phyloP scores from a whole-genome alignment of 2,888 invertebrate species.

The Drosophila mayaguana region DNA sequence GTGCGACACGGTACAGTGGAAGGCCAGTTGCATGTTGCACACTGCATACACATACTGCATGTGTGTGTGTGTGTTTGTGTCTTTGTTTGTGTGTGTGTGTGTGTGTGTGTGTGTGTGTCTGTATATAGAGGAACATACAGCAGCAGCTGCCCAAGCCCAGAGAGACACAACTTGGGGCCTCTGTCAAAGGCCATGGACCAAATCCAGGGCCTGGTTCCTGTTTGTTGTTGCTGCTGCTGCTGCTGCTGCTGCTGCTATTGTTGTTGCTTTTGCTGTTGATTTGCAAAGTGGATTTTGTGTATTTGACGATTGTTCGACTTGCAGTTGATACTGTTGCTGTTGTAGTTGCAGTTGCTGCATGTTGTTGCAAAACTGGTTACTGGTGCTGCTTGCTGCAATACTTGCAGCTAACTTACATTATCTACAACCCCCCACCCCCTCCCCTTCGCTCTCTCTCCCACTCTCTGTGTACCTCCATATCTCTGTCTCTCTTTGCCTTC shows the following conservation, averaged over 20 bases:
- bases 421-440: not conserved
- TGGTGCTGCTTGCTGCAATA: constrained; percentile 47
- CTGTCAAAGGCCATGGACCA: constrained; percentile 52
- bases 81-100: not conserved
- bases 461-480: too few species aligned
- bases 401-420: constrained; percentile 37
- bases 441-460: not conserved
- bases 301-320: constrained; percentile 78
- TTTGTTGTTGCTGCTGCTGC: constrained; percentile 14
- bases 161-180: constrained; percentile 32
- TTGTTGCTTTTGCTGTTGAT: constrained; percentile 64
- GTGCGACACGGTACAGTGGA: constrained; percentile 39
- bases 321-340: constrained; percentile 34
- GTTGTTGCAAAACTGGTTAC: constrained; percentile 72
- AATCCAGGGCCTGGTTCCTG: constrained; percentile 55
- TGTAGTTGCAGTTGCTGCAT: constrained; percentile 20
- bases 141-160: constrained; percentile 5
- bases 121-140: constrained; percentile 1
- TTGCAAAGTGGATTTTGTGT: constrained; percentile 79
- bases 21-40: constrained; percentile 71
- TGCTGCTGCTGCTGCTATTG: constrained; percentile 7
- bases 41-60: constrained; percentile 17
- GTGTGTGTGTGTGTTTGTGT: not conserved
- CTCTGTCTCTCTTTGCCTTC: not conserved
- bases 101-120: not conserved